These are phyloP conservation scores for Isurus oxyrinchus DNA, from an alignment of 2,113 vertebrate species.

Conservation along the genomic window DNA sequence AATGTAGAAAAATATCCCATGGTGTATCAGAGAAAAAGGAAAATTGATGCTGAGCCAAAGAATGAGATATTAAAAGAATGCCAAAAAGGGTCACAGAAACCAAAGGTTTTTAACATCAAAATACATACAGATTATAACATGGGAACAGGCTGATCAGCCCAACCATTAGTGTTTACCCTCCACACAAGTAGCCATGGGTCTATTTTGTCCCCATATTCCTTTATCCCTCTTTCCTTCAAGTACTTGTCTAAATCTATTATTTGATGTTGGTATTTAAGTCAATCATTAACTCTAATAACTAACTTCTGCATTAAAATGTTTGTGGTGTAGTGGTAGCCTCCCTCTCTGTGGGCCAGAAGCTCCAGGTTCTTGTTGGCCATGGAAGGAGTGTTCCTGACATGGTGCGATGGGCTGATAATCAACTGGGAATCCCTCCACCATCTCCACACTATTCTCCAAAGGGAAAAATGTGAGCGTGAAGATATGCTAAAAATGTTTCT, in stretches of 20 bases:
- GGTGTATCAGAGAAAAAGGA: background rate
- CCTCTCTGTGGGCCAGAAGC: too few species aligned
- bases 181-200: background rate
- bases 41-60: background rate
- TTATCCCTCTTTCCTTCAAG: background rate
- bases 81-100: background rate
- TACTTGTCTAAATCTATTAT: background rate
- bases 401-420: too few species aligned
- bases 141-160: background rate
- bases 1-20: background rate
- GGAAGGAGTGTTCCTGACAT: too few species aligned
- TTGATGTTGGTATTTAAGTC: background rate
- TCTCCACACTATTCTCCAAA: too few species aligned
- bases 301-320: background rate
- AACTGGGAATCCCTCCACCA: too few species aligned
- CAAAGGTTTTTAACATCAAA: background rate
- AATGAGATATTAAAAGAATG: background rate
- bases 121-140: background rate
- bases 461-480: too few species aligned
- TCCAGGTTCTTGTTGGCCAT: too few species aligned
- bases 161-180: background rate
- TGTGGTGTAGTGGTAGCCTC: too few species aligned
- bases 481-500: background rate
- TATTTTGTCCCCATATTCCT: background rate
- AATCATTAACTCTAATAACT: background rate